Base-by-base conservation (phyloP, 2,888 invertebrate species). In the Melitaea athalia region DNA sequence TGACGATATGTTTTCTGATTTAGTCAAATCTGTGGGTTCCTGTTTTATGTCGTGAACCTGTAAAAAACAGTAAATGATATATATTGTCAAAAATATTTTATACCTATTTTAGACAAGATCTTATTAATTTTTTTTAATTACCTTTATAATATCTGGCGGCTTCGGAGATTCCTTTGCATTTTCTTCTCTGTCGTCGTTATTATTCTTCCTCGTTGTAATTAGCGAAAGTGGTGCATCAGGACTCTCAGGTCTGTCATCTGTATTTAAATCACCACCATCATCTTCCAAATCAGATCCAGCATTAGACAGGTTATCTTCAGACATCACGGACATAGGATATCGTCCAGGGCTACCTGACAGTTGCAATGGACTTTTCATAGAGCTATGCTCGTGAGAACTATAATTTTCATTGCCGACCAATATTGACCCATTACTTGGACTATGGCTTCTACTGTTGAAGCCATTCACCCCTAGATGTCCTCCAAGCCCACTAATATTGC, bases 141-240 rank as follows among this genome's bases (percentile, higher is more conserved):
- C 93, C 91, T 93, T 93, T 59, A 93, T 90, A 69, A 92, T 92
- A 73, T 93, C 93, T 14, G 93, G 93, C 53, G 92, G 89, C 76
- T 93, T 93, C n/a, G 89, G 91, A 11, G 93, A 93, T 76, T 93
- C 93, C 66, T 93, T 91, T 59, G 90, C 91, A 49, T 81, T 84
- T 17, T 93, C 91, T 74, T 93, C 93, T 7, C 86, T 85, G 31
- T 78, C 75, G 38, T 93, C 92, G 70, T 92, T 90, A 70, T 88
- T 88, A 71, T 85, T 87, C 77, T 94, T 95, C 75, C 93, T 93
- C 38, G 90, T 93, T 7, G 95, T 96, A 57, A 95, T 96, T 71
- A 96, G 85, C 0, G 96, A 96, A 3, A 96, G 87, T 24, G 96
- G 96, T 55, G 95, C 93, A 72, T 94, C 94, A 12, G 96, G 96